Conservation (phyloP, 2,888 invertebrate genomes). For the Dugesia japonica region DNA sequence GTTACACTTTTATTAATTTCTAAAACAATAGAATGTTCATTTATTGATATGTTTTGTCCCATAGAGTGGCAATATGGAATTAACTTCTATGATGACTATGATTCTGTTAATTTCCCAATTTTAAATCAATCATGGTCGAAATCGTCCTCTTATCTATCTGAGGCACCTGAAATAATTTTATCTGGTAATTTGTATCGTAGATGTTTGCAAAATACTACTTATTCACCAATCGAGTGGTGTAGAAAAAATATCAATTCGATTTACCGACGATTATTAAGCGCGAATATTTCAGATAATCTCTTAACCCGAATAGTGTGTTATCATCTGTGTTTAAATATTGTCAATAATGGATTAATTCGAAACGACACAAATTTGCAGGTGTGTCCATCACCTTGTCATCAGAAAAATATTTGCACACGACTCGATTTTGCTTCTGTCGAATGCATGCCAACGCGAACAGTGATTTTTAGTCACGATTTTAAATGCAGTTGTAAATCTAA, state of each 20-base stretch:
- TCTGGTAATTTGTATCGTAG: background rate
- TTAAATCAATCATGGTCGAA: background rate
- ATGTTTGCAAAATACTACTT: background rate
- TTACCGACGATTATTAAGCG: background rate
- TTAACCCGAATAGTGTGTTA: background rate
- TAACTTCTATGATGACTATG: background rate
- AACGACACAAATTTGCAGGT: background rate
- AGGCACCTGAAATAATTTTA: background rate
- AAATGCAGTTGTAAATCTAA: background rate
- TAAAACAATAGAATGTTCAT: background rate
- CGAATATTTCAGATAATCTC: background rate
- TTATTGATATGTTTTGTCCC: background rate
- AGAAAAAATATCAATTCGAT: background rate
- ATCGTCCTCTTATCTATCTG: background rate
- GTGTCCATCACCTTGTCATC: background rate
- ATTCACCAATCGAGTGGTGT: background rate
- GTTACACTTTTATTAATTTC: no score
- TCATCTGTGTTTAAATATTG: background rate
- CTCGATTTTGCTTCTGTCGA: background rate
- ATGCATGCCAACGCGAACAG: background rate
- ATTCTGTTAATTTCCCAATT: background rate
- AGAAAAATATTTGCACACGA: background rate
- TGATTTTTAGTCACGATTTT: conserved; percentile 11
- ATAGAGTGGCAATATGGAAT: background rate
- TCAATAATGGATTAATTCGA: background rate